phyloP scores from a whole-genome alignment of 2,113 vertebrate species.

The Numida meleagris region DNA sequence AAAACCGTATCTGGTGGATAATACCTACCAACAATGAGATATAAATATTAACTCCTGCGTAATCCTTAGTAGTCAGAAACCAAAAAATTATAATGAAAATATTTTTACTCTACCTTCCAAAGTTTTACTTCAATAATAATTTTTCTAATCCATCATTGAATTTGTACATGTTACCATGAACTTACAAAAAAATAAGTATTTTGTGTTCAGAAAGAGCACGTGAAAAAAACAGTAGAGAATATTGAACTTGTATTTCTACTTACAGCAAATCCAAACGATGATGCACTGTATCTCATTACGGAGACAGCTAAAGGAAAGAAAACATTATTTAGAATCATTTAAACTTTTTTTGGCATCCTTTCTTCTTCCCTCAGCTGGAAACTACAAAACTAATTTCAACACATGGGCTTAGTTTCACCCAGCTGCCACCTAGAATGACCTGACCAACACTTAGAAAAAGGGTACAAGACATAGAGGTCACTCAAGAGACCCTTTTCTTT shows the following conservation, averaged over 20 bases:
- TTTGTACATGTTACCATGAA: background rate
- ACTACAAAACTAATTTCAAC: background rate
- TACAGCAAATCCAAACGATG: slow-evolving; percentile 98
- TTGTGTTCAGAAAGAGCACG: background rate
- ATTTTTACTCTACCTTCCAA: background rate
- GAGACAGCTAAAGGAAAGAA: slow-evolving; percentile 91
- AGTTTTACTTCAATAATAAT: background rate
- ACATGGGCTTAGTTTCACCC: background rate
- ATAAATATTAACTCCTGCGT: background rate
- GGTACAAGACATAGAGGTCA: background rate
- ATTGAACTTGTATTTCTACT: slow-evolving; percentile 76
- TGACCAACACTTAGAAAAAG: accelerated
- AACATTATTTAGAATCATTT: slow-evolving; percentile 73
- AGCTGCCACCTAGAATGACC: background rate
- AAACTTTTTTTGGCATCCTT: background rate
- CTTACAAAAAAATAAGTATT: background rate
- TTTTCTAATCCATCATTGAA: background rate
- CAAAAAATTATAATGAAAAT: background rate
- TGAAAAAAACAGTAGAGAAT: background rate
- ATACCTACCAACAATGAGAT: background rate
- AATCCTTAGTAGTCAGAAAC: background rate
- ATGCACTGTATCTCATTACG: slow-evolving; percentile 97
- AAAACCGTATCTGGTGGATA: background rate
- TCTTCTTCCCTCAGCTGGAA: background rate
- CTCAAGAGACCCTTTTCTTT: background rate